Conservation (phyloP, 2,797 vertebrate species). For the Sebastes oblongus region DNA sequence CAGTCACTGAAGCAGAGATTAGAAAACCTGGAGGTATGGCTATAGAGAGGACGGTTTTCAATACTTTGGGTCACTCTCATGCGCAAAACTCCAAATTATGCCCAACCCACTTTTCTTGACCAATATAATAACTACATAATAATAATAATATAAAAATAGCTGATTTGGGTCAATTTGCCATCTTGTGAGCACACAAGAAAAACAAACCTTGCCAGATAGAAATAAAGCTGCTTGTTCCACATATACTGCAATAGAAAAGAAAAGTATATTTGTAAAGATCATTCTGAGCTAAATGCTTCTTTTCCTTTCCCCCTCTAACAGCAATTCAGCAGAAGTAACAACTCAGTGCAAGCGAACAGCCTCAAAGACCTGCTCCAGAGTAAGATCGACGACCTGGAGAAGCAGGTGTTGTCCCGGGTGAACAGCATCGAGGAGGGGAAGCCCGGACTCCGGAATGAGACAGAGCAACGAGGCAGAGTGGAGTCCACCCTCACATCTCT, state of each 20-base stretch:
- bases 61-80: constrained; percentile 15
- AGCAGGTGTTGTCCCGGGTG: constrained; percentile 94
- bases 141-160: too few species aligned
- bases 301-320: constrained; percentile 56
- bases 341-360: constrained; percentile 92
- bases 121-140: not conserved
- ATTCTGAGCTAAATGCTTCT: not conserved
- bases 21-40: constrained; percentile 93
- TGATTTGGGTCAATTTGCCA: not conserved
- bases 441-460: constrained; percentile 89
- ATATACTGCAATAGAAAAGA: not conserved
- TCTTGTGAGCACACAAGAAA: not conserved
- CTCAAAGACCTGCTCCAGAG: constrained; percentile 95
- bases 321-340: constrained; percentile 96
- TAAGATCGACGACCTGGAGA: constrained; percentile 96
- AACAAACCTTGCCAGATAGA: not conserved
- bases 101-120: not conserved
- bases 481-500: constrained; percentile 94
- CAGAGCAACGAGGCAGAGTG: constrained; percentile 92
- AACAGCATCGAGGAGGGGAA: constrained; percentile 96
- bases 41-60: not conserved
- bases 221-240: not conserved
- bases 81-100: constrained; percentile 14
- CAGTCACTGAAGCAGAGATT: constrained; percentile 94
- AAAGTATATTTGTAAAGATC: constrained; percentile 1